A percentile compares a stretch with the other conserved stretches of the same genome.
Evolutionary conservation across 1,140 invertebrate species (phyloP).

Genomic region (Papilio dardanus): DNA sequence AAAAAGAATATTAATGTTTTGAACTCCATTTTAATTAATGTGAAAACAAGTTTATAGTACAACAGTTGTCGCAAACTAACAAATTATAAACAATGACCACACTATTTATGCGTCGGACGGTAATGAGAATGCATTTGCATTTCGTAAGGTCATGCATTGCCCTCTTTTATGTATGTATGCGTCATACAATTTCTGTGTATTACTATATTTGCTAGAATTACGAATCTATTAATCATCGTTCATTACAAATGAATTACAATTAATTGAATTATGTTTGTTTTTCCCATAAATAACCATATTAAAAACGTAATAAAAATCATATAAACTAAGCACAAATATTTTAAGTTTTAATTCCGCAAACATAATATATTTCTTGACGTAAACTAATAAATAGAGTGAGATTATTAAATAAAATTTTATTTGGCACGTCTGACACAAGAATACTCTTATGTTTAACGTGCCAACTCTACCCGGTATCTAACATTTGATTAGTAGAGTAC

Average conservation of each 20-base stretch:
- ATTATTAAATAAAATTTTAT: not conserved
- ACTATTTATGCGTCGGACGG: constrained; percentile 16
- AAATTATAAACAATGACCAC: constrained; percentile 7
- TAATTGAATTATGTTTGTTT: not conserved
- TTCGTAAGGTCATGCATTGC: constrained; percentile 5
- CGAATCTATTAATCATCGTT: not conserved
- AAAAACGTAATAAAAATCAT: not conserved
- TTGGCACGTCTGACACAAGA: not conserved
- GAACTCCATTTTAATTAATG: constrained; percentile 42
- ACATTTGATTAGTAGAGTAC: too few relatives aligned
- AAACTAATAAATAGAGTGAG: not conserved
- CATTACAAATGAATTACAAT: not conserved
- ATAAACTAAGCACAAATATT: not conserved
- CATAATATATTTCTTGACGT: not conserved
- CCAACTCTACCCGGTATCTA: not conserved
- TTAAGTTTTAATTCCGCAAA: not conserved
- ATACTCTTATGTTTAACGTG: not conserved
- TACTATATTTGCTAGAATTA: constrained; percentile 15
- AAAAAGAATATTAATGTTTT: constrained; percentile 41
- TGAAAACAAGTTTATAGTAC: not conserved
- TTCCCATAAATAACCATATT: not conserved
- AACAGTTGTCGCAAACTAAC: not conserved
- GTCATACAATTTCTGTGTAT: constrained; percentile 31
- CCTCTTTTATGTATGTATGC: constrained; percentile 29
- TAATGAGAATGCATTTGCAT: constrained; percentile 30